phyloP scores from a whole-genome alignment of 2,113 vertebrate species.

The Globicephala melas region DNA sequence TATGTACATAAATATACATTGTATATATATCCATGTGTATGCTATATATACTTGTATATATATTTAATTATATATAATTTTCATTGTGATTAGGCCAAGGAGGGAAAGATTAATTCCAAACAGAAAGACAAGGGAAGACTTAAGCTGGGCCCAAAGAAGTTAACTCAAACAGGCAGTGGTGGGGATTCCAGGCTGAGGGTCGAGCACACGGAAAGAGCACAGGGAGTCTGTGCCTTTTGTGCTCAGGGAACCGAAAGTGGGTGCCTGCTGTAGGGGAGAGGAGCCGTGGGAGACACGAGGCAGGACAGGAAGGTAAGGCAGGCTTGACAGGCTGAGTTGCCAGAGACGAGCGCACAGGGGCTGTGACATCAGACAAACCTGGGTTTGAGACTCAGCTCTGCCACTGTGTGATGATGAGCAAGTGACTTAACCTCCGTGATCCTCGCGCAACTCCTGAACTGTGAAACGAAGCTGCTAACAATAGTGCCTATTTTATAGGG shows the following conservation, averaged over 20 bases:
- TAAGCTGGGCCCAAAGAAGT: neutral
- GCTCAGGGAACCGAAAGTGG: neutral
- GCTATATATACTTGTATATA: neutral
- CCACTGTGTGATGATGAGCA: neutral
- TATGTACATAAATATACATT: neutral
- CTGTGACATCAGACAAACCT: neutral
- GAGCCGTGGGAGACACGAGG: neutral
- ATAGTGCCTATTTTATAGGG: neutral
- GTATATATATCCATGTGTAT: neutral
- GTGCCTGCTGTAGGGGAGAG: rapidly evolving
- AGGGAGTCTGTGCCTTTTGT: too few species aligned
- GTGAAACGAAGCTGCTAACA: neutral
- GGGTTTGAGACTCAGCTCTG: neutral
- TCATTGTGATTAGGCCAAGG: neutral
- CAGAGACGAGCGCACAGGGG: neutral
- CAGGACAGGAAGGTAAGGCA: neutral
- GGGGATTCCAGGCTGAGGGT: neutral
- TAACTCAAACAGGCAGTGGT: neutral
- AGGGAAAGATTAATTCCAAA: neutral
- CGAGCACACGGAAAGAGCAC: neutral
- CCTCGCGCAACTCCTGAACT: neutral
- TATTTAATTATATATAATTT: neutral
- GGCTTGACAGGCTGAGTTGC: neutral
- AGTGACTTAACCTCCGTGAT: neutral
- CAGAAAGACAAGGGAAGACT: neutral